phyloP scores from a whole-genome alignment of 2,888 invertebrate genomes.

The Copidosoma aretas region DNA sequence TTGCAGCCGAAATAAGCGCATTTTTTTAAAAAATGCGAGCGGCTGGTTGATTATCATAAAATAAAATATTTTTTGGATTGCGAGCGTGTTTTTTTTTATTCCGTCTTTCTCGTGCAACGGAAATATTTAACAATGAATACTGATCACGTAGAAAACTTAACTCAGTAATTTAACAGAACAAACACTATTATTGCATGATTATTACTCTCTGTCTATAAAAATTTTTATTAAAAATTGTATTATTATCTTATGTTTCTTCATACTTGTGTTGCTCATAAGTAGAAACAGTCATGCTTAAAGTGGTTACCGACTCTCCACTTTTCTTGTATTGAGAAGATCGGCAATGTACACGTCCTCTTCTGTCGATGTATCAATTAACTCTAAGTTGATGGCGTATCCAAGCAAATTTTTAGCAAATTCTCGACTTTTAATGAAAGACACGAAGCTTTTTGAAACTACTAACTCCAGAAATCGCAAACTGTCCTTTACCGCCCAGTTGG shows the following conservation, averaged over 20 bases:
- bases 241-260: not conserved
- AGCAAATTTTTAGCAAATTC: constrained; percentile 67
- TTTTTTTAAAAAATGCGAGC: not conserved
- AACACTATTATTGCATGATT: not conserved
- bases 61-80: not conserved
- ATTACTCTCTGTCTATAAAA: not conserved
- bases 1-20: too few relatives aligned
- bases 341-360: constrained; percentile 56
- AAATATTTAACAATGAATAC: not conserved
- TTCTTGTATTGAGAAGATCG: constrained; percentile 1
- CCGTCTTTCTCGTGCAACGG: not conserved
- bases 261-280: not conserved
- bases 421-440: constrained; percentile 71
- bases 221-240: not conserved
- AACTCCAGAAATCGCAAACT: constrained; percentile 76
- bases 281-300: not conserved
- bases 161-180: not conserved
- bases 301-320: not conserved
- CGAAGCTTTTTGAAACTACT: constrained; percentile 74
- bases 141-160: not conserved
- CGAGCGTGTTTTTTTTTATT: not conserved
- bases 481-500: constrained; percentile 75
- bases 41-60: not conserved
- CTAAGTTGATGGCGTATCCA: constrained; percentile 70
- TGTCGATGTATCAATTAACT: constrained; percentile 75